Evolutionary conservation across 2,797 vertebrate species (phyloP).

Genomic region (Thaleichthys pacificus): DNA sequence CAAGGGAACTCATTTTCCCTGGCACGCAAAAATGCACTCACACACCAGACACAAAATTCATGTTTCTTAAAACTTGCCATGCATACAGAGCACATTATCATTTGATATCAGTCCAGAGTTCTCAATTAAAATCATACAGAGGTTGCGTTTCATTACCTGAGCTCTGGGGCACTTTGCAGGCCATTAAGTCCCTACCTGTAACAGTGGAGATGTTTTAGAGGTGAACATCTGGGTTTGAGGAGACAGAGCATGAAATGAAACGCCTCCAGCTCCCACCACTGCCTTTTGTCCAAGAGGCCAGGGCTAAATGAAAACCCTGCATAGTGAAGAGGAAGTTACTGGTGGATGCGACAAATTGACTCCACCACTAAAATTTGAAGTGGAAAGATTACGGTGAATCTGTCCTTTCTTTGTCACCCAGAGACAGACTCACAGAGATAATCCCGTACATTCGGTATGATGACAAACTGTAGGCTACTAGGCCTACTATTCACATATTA

Average conservation of each 20-base stretch:
- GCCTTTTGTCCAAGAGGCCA: slow-evolving; percentile 72
- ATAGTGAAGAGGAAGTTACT: slow-evolving; percentile 63
- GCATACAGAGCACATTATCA: slow-evolving; percentile 75
- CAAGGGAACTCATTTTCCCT: slow-evolving; percentile 61
- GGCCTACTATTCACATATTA: too few species aligned
- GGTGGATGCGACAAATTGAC: slow-evolving; percentile 58
- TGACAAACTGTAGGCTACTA: not conserved
- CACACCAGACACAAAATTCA: slow-evolving; percentile 67
- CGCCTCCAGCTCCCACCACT: slow-evolving; percentile 65
- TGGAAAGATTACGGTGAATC: too few species aligned
- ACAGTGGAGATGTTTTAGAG: slow-evolving; percentile 76
- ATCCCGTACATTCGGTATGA: not conserved
- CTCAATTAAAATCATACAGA: slow-evolving; percentile 83
- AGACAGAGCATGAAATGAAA: slow-evolving; percentile 80
- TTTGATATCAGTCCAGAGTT: slow-evolving; percentile 78
- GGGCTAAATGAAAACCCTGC: slow-evolving; percentile 68
- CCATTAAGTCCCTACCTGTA: slow-evolving; percentile 80
- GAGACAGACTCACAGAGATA: not conserved
- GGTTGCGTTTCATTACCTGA: slow-evolving; percentile 81
- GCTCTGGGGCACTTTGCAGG: slow-evolving; percentile 74
- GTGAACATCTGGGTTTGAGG: slow-evolving; percentile 83
- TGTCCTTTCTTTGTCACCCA: not conserved
- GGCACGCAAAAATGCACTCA: slow-evolving; percentile 41
- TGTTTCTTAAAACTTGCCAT: slow-evolving; percentile 74
- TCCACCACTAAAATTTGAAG: slow-evolving; percentile 8